Percentiles rank a stretch among this genome's conserved stretches.
Evolutionary conservation across 53 echinoderm and acorn worm species (phyloP).

Genomic region (Holothuria scabra): DNA sequence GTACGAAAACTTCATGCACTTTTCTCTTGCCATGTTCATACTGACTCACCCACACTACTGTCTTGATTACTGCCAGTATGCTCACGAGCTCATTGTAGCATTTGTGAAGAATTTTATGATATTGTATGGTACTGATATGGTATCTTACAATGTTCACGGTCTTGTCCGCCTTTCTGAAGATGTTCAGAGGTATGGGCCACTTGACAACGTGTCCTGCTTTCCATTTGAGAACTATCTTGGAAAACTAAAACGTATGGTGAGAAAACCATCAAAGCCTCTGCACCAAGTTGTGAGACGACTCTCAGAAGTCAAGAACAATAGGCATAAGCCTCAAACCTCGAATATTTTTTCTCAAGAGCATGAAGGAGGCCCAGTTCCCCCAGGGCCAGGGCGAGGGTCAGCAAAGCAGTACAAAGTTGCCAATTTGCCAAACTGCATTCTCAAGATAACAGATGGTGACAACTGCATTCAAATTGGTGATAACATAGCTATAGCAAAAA

Average conservation of each 20-base stretch:
- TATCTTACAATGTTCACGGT: slow-evolving; percentile 48
- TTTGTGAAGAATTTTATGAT: too few relatives aligned
- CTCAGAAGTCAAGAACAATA: too few relatives aligned
- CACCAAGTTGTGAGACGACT: slow-evolving; percentile 27
- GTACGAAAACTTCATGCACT: slow-evolving; percentile 53
- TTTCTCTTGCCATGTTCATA: slow-evolving; percentile 47
- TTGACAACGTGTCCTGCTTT: slow-evolving; percentile 57
- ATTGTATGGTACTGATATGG: not conserved
- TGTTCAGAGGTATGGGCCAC: slow-evolving; percentile 29
- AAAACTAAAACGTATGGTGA: slow-evolving; percentile 34
- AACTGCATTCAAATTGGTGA: not conserved
- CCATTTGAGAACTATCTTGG: slow-evolving; percentile 50
- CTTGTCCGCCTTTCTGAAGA: slow-evolving; percentile 50
- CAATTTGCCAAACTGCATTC: not conserved
- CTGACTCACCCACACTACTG: too few relatives aligned
- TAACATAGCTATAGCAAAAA: not conserved
- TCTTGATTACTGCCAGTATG: too few relatives aligned
- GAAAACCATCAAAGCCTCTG: slow-evolving; percentile 36
- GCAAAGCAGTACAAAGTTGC: not conserved
- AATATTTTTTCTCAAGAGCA: too few relatives aligned
- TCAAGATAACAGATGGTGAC: not conserved
- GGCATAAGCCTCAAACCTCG: too few relatives aligned
- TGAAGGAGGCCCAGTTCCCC: too few relatives aligned
- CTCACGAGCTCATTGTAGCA: too few relatives aligned
- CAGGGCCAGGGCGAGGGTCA: too few relatives aligned